Evolutionary conservation across 2,888 invertebrate species (phyloP).

Genomic region (Lasius platythorax): DNA sequence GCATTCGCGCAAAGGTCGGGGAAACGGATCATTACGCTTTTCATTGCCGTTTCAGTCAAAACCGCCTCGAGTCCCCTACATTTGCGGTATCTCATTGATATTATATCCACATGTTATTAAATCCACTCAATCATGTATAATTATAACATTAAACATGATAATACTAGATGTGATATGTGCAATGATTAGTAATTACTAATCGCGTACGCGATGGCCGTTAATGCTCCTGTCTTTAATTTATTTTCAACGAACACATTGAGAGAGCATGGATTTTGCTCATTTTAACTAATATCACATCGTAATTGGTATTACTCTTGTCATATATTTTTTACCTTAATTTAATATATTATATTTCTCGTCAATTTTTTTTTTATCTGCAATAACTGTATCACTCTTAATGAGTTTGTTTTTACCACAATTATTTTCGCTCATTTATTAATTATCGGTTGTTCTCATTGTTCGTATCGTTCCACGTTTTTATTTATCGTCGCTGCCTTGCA

Average conservation of each 20-base stretch:
- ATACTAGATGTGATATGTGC: background rate
- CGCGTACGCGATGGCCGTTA: background rate
- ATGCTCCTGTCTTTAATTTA: background rate
- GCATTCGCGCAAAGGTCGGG: background rate
- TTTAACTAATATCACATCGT: slow-evolving; percentile 4
- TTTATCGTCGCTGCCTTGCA: background rate
- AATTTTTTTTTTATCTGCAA: background rate
- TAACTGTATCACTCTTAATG: background rate
- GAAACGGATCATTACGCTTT: slow-evolving; percentile 19
- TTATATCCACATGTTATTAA: background rate
- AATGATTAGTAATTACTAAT: background rate
- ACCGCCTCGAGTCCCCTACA: background rate
- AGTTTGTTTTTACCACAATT: background rate
- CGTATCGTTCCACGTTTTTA: background rate
- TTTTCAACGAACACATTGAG: background rate
- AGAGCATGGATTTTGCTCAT: background rate
- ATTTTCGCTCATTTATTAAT: slow-evolving; percentile 53
- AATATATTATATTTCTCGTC: background rate
- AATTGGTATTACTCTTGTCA: background rate
- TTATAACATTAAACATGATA: slow-evolving; percentile 7
- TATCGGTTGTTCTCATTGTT: background rate
- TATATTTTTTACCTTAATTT: background rate
- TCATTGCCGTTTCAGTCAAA: slow-evolving; percentile 38
- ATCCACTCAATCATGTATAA: background rate
- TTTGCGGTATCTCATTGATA: background rate